Evolutionary conservation across 2,113 vertebrate species (phyloP).

Genomic region (Nanorana parkeri): DNA sequence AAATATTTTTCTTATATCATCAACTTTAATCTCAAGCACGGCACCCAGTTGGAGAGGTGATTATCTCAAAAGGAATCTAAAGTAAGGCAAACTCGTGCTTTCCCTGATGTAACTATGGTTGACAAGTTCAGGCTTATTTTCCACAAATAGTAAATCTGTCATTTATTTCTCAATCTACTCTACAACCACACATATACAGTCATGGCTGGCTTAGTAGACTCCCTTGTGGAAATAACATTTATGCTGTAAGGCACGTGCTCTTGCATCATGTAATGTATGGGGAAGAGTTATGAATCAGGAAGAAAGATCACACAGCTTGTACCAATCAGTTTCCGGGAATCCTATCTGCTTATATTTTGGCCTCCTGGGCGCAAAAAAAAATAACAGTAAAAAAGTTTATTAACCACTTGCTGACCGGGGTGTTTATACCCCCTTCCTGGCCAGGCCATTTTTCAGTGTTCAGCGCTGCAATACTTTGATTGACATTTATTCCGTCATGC

Average conservation of each 20-base stretch:
- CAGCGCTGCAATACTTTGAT: too few species aligned
- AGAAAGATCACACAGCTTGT: neutral
- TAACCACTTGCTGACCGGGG: too few species aligned
- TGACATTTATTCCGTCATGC: too few species aligned
- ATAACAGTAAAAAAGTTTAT: neutral
- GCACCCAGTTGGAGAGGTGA: neutral
- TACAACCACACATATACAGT: conserved; percentile 22
- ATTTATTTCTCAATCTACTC: conserved; percentile 21
- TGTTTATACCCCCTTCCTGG: too few species aligned
- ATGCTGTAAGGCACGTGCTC: conserved; percentile 18
- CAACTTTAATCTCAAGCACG: conserved; percentile 8
- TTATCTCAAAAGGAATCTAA: conserved; percentile 15
- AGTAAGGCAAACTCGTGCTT: neutral
- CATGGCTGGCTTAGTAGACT: conserved; percentile 24
- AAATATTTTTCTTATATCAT: conserved; percentile 30
- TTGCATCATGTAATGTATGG: conserved; percentile 5
- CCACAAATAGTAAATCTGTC: conserved; percentile 20
- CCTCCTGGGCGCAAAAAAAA: neutral
- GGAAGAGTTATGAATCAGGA: conserved; percentile 19
- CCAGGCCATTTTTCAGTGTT: too few species aligned
- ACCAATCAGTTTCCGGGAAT: neutral
- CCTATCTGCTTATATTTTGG: neutral
- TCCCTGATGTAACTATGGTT: conserved; percentile 23
- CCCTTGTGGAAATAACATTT: neutral
- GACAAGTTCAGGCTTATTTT: conserved; percentile 10